Percentiles rank a stretch among this genome's conserved stretches.
phyloP scores from a whole-genome alignment of 2,888 invertebrate genomes.

The Ormyrus pomaceus region DNA sequence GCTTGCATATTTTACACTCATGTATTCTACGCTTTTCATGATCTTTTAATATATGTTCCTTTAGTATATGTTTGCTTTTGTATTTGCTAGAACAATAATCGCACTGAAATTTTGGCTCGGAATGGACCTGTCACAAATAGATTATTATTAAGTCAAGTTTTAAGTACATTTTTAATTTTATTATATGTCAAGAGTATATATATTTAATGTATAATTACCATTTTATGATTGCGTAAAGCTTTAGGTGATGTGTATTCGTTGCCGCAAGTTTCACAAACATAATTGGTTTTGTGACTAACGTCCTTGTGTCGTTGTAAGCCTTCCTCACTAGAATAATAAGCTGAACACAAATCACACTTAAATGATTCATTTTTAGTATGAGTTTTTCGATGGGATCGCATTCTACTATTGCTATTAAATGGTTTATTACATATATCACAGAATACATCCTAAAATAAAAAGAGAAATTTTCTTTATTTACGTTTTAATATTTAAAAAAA shows the following conservation, averaged over 20 bases:
- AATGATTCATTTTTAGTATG: constrained; percentile 66
- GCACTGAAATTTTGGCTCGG: constrained; percentile 66
- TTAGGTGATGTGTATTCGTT: constrained; percentile 65
- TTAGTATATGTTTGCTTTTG: constrained; percentile 68
- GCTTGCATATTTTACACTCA: constrained; percentile 65
- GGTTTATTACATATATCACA: constrained; percentile 66
- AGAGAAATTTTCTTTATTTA: background rate
- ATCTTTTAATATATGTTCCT: constrained; percentile 69
- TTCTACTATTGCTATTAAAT: constrained; percentile 66
- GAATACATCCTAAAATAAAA: constrained; percentile 62
- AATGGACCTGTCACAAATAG: constrained; percentile 63
- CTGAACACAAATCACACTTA: constrained; percentile 67
- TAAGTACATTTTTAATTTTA: too few relatives aligned
- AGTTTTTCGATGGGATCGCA: constrained; percentile 66
- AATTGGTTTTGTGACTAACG: constrained; percentile 63
- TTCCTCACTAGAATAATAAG: constrained; percentile 64
- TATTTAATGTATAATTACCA: constrained; percentile 59
- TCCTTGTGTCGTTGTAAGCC: constrained; percentile 65
- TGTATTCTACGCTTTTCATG: constrained; percentile 67
- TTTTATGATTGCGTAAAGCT: constrained; percentile 67
- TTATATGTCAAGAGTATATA: too few relatives aligned
- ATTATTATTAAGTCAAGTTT: background rate
- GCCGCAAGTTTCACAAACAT: constrained; percentile 64
- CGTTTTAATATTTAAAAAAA: too few relatives aligned
- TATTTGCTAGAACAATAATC: constrained; percentile 66